Evolutionary conservation across 2,797 vertebrate species (phyloP).

Genomic region (Cryptoprocta ferox): DNA sequence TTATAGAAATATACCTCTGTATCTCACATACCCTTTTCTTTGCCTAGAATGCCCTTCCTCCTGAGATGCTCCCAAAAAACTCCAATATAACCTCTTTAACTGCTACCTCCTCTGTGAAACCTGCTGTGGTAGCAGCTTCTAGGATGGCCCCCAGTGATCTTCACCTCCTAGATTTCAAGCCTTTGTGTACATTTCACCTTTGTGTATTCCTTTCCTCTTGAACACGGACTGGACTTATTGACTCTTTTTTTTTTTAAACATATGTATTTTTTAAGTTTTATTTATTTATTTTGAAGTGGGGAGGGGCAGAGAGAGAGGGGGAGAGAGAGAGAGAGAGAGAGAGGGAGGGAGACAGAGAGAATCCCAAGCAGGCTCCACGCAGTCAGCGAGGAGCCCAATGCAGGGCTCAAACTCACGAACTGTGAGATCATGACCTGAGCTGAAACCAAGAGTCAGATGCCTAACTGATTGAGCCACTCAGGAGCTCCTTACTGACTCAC

Average conservation of each 20-base stretch:
- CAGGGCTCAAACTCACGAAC: too few relatives aligned
- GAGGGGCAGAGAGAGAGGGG: too few relatives aligned
- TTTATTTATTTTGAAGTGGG: too few relatives aligned
- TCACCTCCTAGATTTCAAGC: not conserved
- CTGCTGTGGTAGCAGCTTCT: not conserved
- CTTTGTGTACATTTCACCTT: not conserved
- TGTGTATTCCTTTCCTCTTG: not conserved
- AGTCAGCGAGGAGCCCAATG: too few relatives aligned
- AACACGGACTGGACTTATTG: not conserved
- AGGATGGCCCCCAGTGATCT: not conserved
- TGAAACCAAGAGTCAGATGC: too few relatives aligned
- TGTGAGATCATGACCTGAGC: too few relatives aligned
- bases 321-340: too few relatives aligned
- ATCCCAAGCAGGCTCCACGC: too few relatives aligned
- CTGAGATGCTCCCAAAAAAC: not conserved
- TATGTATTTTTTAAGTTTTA: too few relatives aligned
- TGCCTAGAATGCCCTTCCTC: not conserved
- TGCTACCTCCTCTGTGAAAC: not conserved
- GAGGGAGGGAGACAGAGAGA: too few relatives aligned
- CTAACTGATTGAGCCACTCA: too few relatives aligned
- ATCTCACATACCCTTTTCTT: not conserved
- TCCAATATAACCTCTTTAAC: not conserved
- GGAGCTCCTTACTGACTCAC: not conserved
- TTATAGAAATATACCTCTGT: not conserved
- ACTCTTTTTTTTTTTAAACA: not conserved